A percentile compares a stretch with the other conserved stretches of the same genome.
Evolutionary conservation across 2,888 invertebrate genomes (phyloP).

Genomic region (Ganaspis brasiliensis): DNA sequence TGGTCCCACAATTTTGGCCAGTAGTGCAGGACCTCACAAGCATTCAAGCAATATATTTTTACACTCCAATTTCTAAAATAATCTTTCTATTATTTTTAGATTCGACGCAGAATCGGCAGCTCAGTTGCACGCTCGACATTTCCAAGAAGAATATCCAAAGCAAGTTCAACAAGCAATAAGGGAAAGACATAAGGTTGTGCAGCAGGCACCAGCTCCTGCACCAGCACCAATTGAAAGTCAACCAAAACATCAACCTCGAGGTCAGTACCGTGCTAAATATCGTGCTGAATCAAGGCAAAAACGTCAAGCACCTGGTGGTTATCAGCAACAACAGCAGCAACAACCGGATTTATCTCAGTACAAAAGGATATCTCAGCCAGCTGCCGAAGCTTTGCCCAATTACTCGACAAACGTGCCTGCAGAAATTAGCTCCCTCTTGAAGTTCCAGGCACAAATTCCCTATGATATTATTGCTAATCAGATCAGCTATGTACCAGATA

Average conservation of each 20-base stretch:
- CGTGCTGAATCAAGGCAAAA: constrained; percentile 66
- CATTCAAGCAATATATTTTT: too few relatives aligned
- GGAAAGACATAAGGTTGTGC: constrained; percentile 9
- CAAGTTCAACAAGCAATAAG: constrained; percentile 57
- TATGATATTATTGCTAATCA: constrained; percentile 77
- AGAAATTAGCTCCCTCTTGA: constrained; percentile 71
- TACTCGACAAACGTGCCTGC: constrained; percentile 74
- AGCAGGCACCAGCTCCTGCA: constrained; percentile 54
- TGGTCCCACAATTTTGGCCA: too few relatives aligned
- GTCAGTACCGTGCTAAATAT: constrained; percentile 66
- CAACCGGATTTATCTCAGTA: constrained; percentile 66
- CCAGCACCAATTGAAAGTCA: constrained; percentile 61
- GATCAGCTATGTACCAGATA: constrained; percentile 70
- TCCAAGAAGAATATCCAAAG: constrained; percentile 64
- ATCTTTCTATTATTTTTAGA: constrained; percentile 52
- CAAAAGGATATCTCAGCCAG: constrained; percentile 68
- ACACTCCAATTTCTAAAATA: too few relatives aligned
- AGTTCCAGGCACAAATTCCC: constrained; percentile 75
- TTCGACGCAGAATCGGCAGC: constrained; percentile 62
- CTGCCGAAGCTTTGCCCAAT: constrained; percentile 68
- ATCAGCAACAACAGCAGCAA: constrained; percentile 64
- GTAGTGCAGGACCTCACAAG: too few relatives aligned
- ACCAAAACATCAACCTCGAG: constrained; percentile 56
- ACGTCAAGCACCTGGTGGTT: constrained; percentile 62
- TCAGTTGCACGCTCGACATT: constrained; percentile 63